Conservation (phyloP, 2,888 invertebrate genomes). For the Cheilosia vernalis region DNA sequence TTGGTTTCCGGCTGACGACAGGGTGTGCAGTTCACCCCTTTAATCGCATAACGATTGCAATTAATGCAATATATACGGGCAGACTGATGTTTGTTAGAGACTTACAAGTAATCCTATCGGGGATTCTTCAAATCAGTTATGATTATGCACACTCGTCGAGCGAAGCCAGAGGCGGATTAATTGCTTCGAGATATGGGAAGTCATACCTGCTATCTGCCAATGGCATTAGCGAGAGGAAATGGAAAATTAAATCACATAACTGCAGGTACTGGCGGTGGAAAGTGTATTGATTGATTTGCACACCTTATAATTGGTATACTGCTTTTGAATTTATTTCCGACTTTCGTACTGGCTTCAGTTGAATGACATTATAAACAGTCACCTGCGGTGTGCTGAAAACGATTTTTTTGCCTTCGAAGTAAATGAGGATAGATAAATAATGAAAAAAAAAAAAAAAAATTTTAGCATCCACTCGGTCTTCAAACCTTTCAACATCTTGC, state of each 20-base stretch:
- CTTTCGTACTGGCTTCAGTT: too few species aligned
- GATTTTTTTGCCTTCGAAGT: too few species aligned
- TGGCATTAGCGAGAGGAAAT: constrained; percentile 1
- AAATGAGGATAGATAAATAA: too few species aligned
- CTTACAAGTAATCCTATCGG: constrained; percentile 33
- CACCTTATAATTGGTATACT: too few species aligned
- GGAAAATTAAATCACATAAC: background rate
- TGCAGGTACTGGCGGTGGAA: too few species aligned
- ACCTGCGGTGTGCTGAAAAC: too few species aligned
- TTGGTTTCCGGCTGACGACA: constrained; percentile 46
- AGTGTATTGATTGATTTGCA: too few species aligned
- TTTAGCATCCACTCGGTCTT: too few species aligned
- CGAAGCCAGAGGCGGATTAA: constrained; percentile 21
- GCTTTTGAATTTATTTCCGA: too few species aligned
- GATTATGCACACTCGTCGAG: constrained; percentile 12
- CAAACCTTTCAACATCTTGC: too few species aligned
- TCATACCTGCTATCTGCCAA: background rate
- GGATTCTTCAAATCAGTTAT: constrained; percentile 10
- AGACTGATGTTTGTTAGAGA: background rate
- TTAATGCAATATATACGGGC: constrained; percentile 25
- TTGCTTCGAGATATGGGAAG: constrained; percentile 16
- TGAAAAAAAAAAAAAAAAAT: too few species aligned
- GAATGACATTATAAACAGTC: too few species aligned
- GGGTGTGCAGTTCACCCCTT: constrained; percentile 3
- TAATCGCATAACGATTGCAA: constrained; percentile 50